Evolutionary conservation across 2,888 invertebrate genomes (phyloP).

Genomic region (Lasius fuliginosus): DNA sequence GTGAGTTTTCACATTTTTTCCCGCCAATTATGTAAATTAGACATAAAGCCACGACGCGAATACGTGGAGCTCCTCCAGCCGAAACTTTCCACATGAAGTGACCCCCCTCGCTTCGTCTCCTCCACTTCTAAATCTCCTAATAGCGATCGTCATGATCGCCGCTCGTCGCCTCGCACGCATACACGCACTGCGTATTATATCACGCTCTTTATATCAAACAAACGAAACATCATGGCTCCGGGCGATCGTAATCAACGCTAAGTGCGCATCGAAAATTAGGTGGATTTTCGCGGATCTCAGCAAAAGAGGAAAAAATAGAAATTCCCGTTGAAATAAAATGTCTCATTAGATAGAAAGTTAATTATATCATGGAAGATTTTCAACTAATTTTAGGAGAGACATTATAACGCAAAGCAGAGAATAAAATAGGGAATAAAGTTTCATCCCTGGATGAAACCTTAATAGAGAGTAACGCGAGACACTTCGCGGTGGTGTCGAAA

Average conservation of each 20-base stretch:
- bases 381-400: not conserved
- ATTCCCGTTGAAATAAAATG: not conserved
- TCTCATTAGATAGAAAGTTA: not conserved
- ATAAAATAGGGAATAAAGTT: slow-evolving; percentile 1
- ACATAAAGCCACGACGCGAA: slow-evolving; percentile 15
- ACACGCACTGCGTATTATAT: not conserved
- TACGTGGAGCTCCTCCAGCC: slow-evolving; percentile 29
- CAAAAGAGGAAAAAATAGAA: no score
- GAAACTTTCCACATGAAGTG: slow-evolving; percentile 44
- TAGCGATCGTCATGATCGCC: slow-evolving; percentile 44
- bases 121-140: slow-evolving; percentile 51
- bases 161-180: slow-evolving; percentile 35
- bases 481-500: slow-evolving; percentile 2
- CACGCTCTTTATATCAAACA: slow-evolving; percentile 23
- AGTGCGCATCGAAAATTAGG: slow-evolving; percentile 6
- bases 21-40: slow-evolving; percentile 31
- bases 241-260: slow-evolving; percentile 3
- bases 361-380: not conserved
- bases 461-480: slow-evolving; percentile 18
- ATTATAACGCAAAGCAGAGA: not conserved
- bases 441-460: slow-evolving; percentile 15
- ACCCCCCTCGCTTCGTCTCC: slow-evolving; percentile 1
- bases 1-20: not conserved
- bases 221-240: slow-evolving; percentile 2
- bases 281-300: not conserved